Base-by-base conservation (phyloP, 1,140 invertebrate species). In the Coelopa frigida region DNA sequence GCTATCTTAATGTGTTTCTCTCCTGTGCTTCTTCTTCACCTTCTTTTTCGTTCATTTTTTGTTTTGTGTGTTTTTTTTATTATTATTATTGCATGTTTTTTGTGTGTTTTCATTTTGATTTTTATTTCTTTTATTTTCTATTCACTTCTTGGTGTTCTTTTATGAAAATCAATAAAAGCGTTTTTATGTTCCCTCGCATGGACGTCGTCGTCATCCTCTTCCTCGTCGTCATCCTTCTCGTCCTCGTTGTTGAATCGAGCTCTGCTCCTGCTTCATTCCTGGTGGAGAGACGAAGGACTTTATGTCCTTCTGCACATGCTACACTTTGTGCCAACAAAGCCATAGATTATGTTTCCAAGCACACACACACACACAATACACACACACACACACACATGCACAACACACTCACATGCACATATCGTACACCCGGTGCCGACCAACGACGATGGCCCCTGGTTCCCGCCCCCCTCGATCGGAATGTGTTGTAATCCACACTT, bases 81-180 rank as follows among this genome's bases (percentile, higher is more conserved):
- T 42, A 18, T 29, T 42, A 29, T 14, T 41, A 29, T 31, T 8
- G 27, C 7, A 29, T 29, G 7, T 29, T 8, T 3, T n/a, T 8
- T 41, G 11, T 4, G 26, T 7, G 17, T 29, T 29, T 7, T 29
- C 7, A 27, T 27, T 5, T 41, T 33, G 18, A 14, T 6, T 11
- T 33, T 15, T 33, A 7, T 33, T 33, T 0, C 5, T 33, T 1
- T 3, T 39, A 29, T 15, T 29, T 42, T 15, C 32, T 20, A n/a
- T 7, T 42, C 17, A 14, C n/a, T 14, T 18, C 32, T 31, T 29
- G 32, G 32, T 42, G 40, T 42, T 24, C 21, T 42, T 42, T 42
- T 29, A 42, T 42, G 40, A 42, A 42, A 42, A 42, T 42, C 40
- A 42, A 42, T 42, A 42, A 42, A 42, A 29, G 14, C 32, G 26